Evolutionary conservation across 53 echinoderm and acorn worm species (phyloP), one percentile per base, ranked within the genome.

Genomic region (Paracentrotus lividus): DNA sequence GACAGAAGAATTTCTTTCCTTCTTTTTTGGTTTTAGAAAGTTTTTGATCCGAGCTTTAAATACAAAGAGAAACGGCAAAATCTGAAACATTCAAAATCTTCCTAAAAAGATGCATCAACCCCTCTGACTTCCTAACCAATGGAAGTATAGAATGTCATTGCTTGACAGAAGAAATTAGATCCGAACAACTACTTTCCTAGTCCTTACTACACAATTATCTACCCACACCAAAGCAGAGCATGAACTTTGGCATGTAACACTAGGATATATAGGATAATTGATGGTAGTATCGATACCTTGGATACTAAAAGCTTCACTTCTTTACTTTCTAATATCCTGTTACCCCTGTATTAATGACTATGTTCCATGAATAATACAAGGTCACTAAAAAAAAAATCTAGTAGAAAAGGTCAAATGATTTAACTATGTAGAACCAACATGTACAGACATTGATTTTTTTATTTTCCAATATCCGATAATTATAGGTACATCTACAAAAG

Each of bases 341-440:
- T 86, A 53, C 54, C 14, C 26, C 49, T 31, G 29, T 53, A 86
- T 51, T 33, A 53, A 86, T 86, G 33, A 54, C 55, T 13, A 86
- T 32, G 47, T 47, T 85, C 47, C 85, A 85, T 85, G 85, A 49
- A 85, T 26, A 13, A 33, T 72, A 72, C 29, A 72, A 20, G 72
- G 72, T 15, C 36, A 36, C 34, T 40, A 34, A 72, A 15, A 72
- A 72, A 72, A 72, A 5, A 24, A 54, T 54, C 14, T n/a, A n/a
- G 54, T 54, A 15, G 54, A 54, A 54, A 54, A 18, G 54, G 51
- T n/a, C n/a, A n/a, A n/a, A n/a, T n/a, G n/a, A n/a, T n/a, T n/a
- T n/a, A n/a, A n/a, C n/a, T n/a, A n/a, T n/a, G n/a, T n/a, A n/a
- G n/a, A n/a, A n/a, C n/a, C n/a, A n/a, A n/a, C n/a, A n/a, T n/a